Evolutionary conservation across 2,888 invertebrate species (phyloP), one percentile per base, ranked within the genome.

Genomic region (Ametastegia equiseti): DNA sequence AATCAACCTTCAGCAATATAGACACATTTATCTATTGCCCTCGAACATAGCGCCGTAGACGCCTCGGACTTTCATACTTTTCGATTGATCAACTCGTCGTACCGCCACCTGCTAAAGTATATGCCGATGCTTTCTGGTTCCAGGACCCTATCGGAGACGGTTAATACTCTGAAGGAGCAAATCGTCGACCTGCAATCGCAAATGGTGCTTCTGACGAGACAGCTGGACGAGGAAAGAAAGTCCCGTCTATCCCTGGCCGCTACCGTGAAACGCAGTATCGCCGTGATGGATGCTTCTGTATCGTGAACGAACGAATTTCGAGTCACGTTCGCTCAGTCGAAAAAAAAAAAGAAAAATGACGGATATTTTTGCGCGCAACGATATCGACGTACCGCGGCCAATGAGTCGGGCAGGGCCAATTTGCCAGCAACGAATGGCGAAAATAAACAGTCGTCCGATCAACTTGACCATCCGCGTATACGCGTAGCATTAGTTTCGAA

Each of bases 131-230:
- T 81, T 89, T 90, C 15, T 88, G 91, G 77, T 92, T 92, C 87
- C 89, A 95, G 96, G 90, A 95, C 95, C 87, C 92, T 97, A 86
- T 95, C 96, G 92, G 95, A 96, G 86, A 95, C 96, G 81, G 96
- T 97, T 84, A 95, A 96, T 93, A 94, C 95, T 83, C 92, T 97
- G 87, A 96, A 95, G 90, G 95, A 95, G 89, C 95, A 96, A 92
- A 93, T 97, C 84, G 94, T 94, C 87, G 93, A 94, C 81, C 92
- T 96, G 85, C 94, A 94, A 89, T 89, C 92, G 84, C 94, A 94
- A 90, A 93, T 96, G 86, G 93, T 93, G 83, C 92, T 93, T 84
- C 90, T 95, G 81, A 93, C 93, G 82, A 92, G 93, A 84, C 95
- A 95, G 87, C 90, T 96, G 85, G 95, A 95, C 83, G 95, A 95